Conservation (phyloP, 2,888 invertebrate species). For the Xylota sylvarum region DNA sequence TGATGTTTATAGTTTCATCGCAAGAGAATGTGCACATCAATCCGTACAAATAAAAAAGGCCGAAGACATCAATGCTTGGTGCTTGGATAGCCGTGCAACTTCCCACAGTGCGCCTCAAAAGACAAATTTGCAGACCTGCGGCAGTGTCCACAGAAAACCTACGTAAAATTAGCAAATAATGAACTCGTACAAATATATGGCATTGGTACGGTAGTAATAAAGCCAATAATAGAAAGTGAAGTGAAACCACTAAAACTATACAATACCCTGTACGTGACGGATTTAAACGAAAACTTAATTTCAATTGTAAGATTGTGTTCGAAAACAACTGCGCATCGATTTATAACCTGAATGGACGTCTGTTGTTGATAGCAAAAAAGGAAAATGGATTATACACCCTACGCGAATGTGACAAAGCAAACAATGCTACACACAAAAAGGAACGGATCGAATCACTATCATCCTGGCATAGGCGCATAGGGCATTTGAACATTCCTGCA, state of each 20-base stretch:
- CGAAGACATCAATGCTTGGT: constrained; percentile 3
- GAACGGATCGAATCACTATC: constrained; percentile 9
- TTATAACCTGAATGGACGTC: background rate
- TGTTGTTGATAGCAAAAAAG: background rate
- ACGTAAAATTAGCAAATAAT: background rate
- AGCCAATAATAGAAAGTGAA: constrained; percentile 1
- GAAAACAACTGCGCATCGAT: constrained; percentile 8
- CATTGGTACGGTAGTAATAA: constrained; percentile 18
- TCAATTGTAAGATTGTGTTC: constrained; percentile 18
- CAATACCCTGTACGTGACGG: constrained; percentile 8
- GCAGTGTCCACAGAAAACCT: too few species aligned
- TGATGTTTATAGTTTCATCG: constrained; percentile 9
- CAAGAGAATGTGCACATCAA: constrained; percentile 24
- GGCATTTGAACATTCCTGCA: constrained; percentile 13
- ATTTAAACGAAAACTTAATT: constrained; percentile 14
- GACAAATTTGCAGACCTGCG: constrained; percentile 2
- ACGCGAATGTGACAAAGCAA: constrained; percentile 4
- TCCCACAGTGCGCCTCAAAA: background rate
- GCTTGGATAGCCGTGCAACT: constrained; percentile 6
- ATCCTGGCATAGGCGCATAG: constrained; percentile 1
- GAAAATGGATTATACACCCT: too few species aligned
- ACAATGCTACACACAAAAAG: background rate
- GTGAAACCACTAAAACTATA: background rate
- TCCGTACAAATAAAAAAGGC: background rate
- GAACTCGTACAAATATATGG: constrained; percentile 13